Evolutionary conservation across 1,140 invertebrate species (phyloP).

Genomic region (Hycleus phaleratus): DNA sequence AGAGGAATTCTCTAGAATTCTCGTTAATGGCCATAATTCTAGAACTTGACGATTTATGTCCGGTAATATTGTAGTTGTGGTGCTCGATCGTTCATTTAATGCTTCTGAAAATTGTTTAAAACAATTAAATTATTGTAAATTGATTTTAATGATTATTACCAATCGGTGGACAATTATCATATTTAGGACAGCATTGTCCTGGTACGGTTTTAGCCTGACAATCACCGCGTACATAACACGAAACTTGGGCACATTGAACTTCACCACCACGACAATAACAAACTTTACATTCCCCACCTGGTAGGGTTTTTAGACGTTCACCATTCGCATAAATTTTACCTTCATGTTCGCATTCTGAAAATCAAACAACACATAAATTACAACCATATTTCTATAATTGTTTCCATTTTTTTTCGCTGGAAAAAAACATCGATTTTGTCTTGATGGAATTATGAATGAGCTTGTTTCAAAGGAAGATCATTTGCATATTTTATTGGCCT

Average conservation of each 20-base stretch:
- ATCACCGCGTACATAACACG: slow-evolving; percentile 65
- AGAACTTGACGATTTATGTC: background rate
- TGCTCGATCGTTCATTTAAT: background rate
- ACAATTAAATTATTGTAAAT: slow-evolving; percentile 3
- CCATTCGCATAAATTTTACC: slow-evolving; percentile 66
- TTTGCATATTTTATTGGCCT: too few relatives aligned
- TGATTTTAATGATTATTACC: slow-evolving; percentile 35
- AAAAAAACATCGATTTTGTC: too few relatives aligned
- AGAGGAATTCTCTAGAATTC: slow-evolving; percentile 1
- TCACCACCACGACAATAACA: slow-evolving; percentile 73
- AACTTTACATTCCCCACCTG: slow-evolving; percentile 62
- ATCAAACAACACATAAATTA: background rate
- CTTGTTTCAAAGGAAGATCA: too few relatives aligned
- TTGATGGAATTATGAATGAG: too few relatives aligned
- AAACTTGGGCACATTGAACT: slow-evolving; percentile 64
- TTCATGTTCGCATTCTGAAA: slow-evolving; percentile 64
- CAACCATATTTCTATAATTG: too few relatives aligned
- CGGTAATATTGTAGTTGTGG: background rate
- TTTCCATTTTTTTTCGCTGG: too few relatives aligned
- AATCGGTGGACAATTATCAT: slow-evolving; percentile 66
- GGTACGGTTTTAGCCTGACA: slow-evolving; percentile 59
- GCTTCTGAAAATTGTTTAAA: background rate
- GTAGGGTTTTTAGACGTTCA: slow-evolving; percentile 57
- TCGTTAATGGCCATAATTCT: background rate
- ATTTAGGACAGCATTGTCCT: slow-evolving; percentile 68